Evolutionary conservation across 2,888 invertebrate species (phyloP), one percentile per base, ranked within the genome.

Genomic region (Sarcophaga carnaria): DNA sequence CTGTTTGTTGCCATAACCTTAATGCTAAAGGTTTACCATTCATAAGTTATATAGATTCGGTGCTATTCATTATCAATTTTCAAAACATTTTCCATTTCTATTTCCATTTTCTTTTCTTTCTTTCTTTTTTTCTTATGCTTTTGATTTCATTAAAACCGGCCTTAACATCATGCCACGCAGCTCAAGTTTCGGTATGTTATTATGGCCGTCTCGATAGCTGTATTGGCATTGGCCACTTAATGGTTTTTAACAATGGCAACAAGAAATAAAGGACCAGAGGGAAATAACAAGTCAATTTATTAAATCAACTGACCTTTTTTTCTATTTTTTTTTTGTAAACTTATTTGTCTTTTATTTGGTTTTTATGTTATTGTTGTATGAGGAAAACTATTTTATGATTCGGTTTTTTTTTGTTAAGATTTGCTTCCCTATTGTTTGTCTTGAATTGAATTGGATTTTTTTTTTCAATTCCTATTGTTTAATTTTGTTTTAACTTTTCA

Each of bases 281-380:
- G 49, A 79, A 87, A 84, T 71, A 14, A 77, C 71, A 83, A 87
- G 79, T 81, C 87, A 81, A 81, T 87, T 84, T 84, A 78, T 81
- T 87, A 84, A 84, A 87, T 78, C 67, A 84, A 81, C 81, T 71
- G 66, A 60, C 25, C 63, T 37, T 77, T 79, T 83, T 63, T 77
- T 67, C 12, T 37, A 22, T 27, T 5, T 27, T 27, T 27, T 27
- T 8, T 37, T 37, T 37, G 37, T 37, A 37, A 59, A 66, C 22
- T 37, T 54, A 62, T 71, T 37, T 72, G n/a, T 45, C 27, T 54
- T 54, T 37, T 37, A 37, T 37, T 37, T 37, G 64, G 64, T 82
- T 37, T 37, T 37, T 49, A 14, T 49, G 64, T 82, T 76, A 75
- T 81, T 81, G 75, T 81, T 83, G 49, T 69, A 70, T 74, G 17